Percentiles rank a stretch among this genome's conserved stretches.
phyloP scores from a whole-genome alignment of 2,113 vertebrate species.

The Lophochroa leadbeateri region DNA sequence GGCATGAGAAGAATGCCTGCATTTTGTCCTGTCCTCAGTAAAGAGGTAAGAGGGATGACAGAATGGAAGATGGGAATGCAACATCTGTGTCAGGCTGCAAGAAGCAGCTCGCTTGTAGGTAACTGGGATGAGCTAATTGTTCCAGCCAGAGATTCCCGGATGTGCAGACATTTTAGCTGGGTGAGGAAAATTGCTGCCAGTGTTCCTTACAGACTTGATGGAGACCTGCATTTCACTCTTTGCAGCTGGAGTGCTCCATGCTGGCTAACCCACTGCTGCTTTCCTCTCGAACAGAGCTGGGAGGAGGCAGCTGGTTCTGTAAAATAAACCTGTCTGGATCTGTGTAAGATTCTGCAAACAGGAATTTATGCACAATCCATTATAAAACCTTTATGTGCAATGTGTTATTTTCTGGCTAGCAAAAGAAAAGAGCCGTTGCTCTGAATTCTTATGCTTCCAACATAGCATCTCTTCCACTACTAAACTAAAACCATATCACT shows the following conservation, averaged over 20 bases:
- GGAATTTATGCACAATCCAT: not conserved
- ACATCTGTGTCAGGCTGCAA: not conserved
- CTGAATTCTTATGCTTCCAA: not conserved
- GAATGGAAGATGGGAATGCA: not conserved
- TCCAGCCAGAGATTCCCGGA: not conserved
- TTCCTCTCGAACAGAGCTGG: not conserved
- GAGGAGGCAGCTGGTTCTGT: not conserved
- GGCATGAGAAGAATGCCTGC: not conserved
- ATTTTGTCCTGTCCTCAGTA: not conserved
- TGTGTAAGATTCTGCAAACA: not conserved
- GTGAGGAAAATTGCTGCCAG: not conserved
- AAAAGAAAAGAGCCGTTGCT: not conserved
- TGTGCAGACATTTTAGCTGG: not conserved
- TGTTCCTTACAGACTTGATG: not conserved
- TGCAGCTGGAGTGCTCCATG: not conserved
- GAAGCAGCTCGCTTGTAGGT: not conserved
- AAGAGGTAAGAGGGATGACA: not conserved
- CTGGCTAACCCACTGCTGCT: not conserved
- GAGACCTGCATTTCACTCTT: not conserved
- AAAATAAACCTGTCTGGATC: not conserved
- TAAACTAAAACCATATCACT: not conserved
- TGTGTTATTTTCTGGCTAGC: not conserved
- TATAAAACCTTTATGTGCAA: not conserved
- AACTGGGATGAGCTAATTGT: not conserved
- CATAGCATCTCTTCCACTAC: not conserved